phyloP scores from a whole-genome alignment of 1,140 invertebrate genomes.

The Bombus sylvicola region DNA sequence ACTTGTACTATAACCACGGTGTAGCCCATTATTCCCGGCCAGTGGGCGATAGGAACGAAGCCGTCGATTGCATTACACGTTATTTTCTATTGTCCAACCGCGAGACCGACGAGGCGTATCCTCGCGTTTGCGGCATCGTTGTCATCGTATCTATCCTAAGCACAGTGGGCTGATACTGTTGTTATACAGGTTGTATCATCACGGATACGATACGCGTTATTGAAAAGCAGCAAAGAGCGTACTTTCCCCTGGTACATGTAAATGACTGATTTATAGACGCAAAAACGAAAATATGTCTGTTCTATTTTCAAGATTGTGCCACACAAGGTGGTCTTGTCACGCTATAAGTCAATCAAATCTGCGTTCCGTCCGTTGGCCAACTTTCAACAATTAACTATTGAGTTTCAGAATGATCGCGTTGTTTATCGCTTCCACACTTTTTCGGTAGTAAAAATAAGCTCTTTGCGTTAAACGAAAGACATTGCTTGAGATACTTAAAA shows the following conservation, averaged over 20 bases:
- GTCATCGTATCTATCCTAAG: neutral
- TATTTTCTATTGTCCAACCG: slow-evolving; percentile 47
- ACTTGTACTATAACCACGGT: neutral
- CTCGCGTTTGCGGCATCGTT: slow-evolving; percentile 25
- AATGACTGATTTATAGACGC: neutral
- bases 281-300: neutral
- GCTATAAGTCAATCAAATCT: neutral
- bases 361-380: neutral
- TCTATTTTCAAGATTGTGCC: neutral
- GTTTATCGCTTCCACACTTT: neutral
- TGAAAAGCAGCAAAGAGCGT: neutral
- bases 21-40: slow-evolving; percentile 23
- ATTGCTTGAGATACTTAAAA: too few species aligned
- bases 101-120: slow-evolving; percentile 34
- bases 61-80: slow-evolving; percentile 46
- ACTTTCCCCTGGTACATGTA: neutral
- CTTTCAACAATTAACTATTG: neutral
- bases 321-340: neutral
- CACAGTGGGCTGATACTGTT: neutral
- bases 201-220: too few species aligned
- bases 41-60: slow-evolving; percentile 41
- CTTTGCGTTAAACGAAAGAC: too few species aligned
- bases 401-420: neutral
- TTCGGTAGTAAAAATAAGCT: too few species aligned
- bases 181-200: neutral